Percentiles rank a stretch among this genome's conserved stretches.
Conservation (phyloP, 2,797 vertebrate genomes). For the Hydrophis major region DNA sequence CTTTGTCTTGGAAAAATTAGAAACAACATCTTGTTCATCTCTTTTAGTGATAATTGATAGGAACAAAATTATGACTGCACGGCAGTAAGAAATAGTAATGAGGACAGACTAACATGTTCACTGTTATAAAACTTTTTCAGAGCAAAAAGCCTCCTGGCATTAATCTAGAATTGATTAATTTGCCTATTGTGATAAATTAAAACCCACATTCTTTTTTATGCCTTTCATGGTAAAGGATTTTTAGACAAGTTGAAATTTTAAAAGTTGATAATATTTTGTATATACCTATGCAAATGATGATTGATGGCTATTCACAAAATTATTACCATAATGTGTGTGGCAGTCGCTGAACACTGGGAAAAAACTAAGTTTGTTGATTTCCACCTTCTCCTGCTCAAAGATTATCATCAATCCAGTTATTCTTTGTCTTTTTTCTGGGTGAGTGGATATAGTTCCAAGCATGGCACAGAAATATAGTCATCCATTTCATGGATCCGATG, state of each 20-base stretch:
- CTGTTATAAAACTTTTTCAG: background rate
- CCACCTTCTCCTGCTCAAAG: background rate
- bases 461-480: background rate
- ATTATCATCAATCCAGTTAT: background rate
- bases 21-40: background rate
- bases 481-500: background rate
- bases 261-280: background rate
- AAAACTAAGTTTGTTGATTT: background rate
- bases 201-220: background rate
- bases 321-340: background rate
- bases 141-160: background rate
- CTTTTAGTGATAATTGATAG: background rate
- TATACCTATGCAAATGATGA: background rate
- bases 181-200: background rate
- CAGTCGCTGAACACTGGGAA: background rate
- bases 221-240: background rate
- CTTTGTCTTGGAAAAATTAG: background rate
- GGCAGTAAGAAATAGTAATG: background rate
- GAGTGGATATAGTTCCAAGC: background rate
- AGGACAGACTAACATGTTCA: rapidly evolving
- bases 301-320: background rate
- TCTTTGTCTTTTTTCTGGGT: background rate
- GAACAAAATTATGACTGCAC: background rate
- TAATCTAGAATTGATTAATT: background rate
- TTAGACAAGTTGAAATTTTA: background rate